A percentile compares a stretch with the other conserved stretches of the same genome.
phyloP scores from a whole-genome alignment of 2,113 vertebrate species.

The Cephalopholis sonnerati region DNA sequence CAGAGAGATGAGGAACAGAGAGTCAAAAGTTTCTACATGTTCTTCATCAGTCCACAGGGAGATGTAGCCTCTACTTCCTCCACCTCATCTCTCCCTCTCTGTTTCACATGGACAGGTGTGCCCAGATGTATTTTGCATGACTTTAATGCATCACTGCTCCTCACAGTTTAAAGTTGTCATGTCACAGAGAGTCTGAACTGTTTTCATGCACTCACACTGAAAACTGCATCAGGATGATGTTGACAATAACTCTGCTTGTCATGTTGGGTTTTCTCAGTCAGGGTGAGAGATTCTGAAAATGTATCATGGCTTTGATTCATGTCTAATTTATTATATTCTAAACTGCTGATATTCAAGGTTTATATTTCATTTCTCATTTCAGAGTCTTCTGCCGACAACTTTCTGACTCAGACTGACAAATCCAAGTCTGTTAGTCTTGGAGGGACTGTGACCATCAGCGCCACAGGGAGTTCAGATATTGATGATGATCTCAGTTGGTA shows the following conservation, averaged over 20 bases:
- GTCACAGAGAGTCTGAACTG: conserved; percentile 9
- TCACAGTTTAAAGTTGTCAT: conserved; percentile 27
- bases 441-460: conserved; percentile 41
- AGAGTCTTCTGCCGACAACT: conserved; percentile 27
- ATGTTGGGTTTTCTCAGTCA: no score
- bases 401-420: conserved; percentile 57
- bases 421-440: conserved; percentile 42
- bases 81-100: no score
- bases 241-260: no score
- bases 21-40: background rate
- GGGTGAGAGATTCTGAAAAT: no score
- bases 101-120: no score
- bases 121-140: conserved; percentile 28
- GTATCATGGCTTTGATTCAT: conserved; percentile 2
- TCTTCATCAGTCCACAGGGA: background rate
- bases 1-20: background rate
- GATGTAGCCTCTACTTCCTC: background rate
- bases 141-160: conserved; percentile 37
- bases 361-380: conserved; percentile 8
- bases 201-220: background rate
- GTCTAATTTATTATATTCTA: conserved; percentile 52
- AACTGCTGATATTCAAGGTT: conserved; percentile 44
- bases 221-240: no score
- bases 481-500: conserved; percentile 56
- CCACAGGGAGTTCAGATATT: conserved; percentile 29